Evolutionary conservation across 2,888 invertebrate genomes (phyloP), one percentile per base, ranked within the genome.

Genomic region (Tortricodes alternella): DNA sequence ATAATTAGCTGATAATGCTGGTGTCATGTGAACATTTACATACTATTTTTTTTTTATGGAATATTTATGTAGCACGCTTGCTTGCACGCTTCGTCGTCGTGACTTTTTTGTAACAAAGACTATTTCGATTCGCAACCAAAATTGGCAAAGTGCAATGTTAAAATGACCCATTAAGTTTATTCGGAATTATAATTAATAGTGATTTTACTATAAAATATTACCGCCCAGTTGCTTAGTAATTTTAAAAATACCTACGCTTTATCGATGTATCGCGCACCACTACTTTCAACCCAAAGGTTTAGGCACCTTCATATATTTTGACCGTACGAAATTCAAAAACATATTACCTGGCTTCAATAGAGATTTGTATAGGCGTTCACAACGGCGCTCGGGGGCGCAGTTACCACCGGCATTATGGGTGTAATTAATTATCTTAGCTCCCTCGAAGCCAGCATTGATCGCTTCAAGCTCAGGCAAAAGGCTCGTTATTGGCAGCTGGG

Each of bases 401-500:
- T 84, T 81, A 79, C 70, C 71, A 58, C 68, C 64, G n/a, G 76
- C 74, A 76, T 80, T 83, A 83, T 75, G 67, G n/a, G 66, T 67
- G 71, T 82, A 79, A 86, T 85, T 85, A 85, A 86, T 85, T 84
- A 83, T 81, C 76, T 80, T 78, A 73, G 71, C 67, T 61, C 29
- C 29, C 29, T 29, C 60, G 65, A 62, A 62, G 65, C 62, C 63
- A 65, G 64, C 71, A 71, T 71, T 72, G 76, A 75, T 78, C 75
- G 77, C 67, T 76, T 69, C 67, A 69, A 66, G 71, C 62, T 69
- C 70, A 56, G 18, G 44, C 49, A 56, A 55, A 38, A 43, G 35
- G 37, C 19, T 44, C n/a, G 50, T 34, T 53, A 39, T 35, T 39
- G 53, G 35, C 41, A 41, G 19, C 19, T 43, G 35, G 18, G 11